Evolutionary conservation across 2,888 invertebrate species (phyloP).

Genomic region (Linnaemya vulpina): DNA sequence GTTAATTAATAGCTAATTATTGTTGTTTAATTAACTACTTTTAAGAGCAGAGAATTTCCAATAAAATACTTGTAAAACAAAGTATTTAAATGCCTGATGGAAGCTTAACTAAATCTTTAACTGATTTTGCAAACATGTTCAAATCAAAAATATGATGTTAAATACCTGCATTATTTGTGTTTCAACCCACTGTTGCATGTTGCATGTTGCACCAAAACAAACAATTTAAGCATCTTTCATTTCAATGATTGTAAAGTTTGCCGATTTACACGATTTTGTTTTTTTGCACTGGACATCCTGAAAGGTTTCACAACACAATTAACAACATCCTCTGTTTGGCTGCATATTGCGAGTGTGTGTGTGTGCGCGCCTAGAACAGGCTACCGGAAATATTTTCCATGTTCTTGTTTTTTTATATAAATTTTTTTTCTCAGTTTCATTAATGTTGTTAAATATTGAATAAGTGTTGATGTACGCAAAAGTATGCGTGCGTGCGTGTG

Average conservation of each 20-base stretch:
- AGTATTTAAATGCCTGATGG: too few relatives aligned
- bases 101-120: too few relatives aligned
- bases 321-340: slow-evolving; percentile 36
- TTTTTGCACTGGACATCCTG: slow-evolving; percentile 40
- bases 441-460: slow-evolving; percentile 56
- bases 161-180: neutral
- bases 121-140: too few relatives aligned
- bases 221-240: slow-evolving; percentile 24
- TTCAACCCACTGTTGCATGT: neutral
- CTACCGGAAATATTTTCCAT: slow-evolving; percentile 15
- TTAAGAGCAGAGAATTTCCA: too few relatives aligned
- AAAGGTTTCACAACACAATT: slow-evolving; percentile 53
- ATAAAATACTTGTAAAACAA: too few relatives aligned
- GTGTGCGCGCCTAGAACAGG: neutral
- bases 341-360: neutral
- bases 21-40: too few relatives aligned
- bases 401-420: slow-evolving; percentile 2
- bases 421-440: slow-evolving; percentile 33
- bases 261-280: slow-evolving; percentile 1
- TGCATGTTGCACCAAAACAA: neutral
- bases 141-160: neutral
- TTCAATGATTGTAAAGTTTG: slow-evolving; percentile 1
- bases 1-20: too few relatives aligned
- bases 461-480: slow-evolving; percentile 34
- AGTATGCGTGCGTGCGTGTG: neutral